These are phyloP conservation scores for Phalacrocorax carbo DNA, from an alignment of 2,113 vertebrate species.

Conservation along the genomic window DNA sequence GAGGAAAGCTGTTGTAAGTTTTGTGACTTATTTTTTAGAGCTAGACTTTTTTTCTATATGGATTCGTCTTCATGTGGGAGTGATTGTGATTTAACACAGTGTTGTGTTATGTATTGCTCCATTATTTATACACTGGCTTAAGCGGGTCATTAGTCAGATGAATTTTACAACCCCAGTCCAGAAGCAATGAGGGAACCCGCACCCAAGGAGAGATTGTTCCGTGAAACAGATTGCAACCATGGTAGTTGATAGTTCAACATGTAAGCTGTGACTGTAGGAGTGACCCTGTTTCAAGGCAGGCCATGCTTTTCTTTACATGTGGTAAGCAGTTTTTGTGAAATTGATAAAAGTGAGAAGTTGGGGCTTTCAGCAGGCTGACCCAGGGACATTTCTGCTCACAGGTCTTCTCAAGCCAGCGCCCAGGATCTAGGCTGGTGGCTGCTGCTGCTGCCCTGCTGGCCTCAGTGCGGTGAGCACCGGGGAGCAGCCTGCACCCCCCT, in stretches of 20 bases:
- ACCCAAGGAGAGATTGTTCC: background rate
- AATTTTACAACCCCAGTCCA: background rate
- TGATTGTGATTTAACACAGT: background rate
- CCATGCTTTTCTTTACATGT: background rate
- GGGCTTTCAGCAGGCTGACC: background rate
- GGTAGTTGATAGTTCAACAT: background rate
- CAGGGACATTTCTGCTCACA: accelerated
- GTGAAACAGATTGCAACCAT: background rate
- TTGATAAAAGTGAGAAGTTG: background rate
- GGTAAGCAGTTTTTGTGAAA: background rate
- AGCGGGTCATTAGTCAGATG: background rate
- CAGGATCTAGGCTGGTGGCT: too few species aligned
- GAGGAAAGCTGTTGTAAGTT: background rate
- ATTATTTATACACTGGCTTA: background rate
- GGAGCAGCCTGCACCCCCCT: background rate
- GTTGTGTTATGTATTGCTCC: background rate
- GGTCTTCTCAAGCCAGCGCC: background rate
- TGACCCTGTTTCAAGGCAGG: background rate
- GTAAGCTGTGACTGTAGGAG: background rate
- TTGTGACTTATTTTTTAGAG: background rate
- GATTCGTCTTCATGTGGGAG: background rate
- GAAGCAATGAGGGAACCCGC: background rate
- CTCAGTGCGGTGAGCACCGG: accelerated
- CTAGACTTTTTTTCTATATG: background rate
- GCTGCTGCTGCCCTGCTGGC: background rate